Percentiles rank a stretch among this genome's conserved stretches.
Evolutionary conservation across 2,888 invertebrate genomes (phyloP).

Genomic region (Nomada fabriciana): DNA sequence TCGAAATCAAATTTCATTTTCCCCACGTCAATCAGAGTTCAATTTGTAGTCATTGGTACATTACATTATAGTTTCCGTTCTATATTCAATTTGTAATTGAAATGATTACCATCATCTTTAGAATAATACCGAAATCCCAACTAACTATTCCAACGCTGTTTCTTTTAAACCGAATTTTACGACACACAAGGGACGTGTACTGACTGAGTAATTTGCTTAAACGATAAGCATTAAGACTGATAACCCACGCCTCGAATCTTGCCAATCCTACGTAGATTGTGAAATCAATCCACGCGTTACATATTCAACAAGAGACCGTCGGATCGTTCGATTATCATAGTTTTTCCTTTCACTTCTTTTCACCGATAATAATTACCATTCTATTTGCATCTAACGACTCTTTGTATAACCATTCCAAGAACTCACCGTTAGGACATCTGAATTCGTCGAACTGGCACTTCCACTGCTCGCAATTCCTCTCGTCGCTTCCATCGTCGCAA

Average conservation of each 20-base stretch:
- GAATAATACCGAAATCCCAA: not conserved
- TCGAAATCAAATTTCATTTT: no score
- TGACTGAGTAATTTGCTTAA: slow-evolving; percentile 8
- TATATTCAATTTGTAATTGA: no score
- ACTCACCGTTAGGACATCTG: slow-evolving; percentile 84
- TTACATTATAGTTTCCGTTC: no score
- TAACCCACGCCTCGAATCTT: not conserved
- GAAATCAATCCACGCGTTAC: slow-evolving; percentile 5
- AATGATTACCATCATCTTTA: no score
- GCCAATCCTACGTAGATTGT: slow-evolving; percentile 4
- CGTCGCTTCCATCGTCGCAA: slow-evolving; percentile 88
- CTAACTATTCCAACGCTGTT: not conserved
- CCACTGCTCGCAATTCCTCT: slow-evolving; percentile 86
- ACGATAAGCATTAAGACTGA: slow-evolving; percentile 13
- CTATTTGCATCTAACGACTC: slow-evolving; percentile 26
- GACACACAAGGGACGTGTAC: not conserved
- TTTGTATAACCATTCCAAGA: not conserved
- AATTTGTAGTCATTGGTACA: no score
- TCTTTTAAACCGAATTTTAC: not conserved
- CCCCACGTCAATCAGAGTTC: no score
- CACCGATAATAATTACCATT: not conserved
- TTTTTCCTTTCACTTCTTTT: slow-evolving; percentile 48
- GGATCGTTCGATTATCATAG: not conserved
- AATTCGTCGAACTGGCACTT: slow-evolving; percentile 86
- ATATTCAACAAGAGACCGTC: slow-evolving; percentile 26